Conservation (phyloP, 2,888 invertebrate species). For the Eupithecia dodoneata region DNA sequence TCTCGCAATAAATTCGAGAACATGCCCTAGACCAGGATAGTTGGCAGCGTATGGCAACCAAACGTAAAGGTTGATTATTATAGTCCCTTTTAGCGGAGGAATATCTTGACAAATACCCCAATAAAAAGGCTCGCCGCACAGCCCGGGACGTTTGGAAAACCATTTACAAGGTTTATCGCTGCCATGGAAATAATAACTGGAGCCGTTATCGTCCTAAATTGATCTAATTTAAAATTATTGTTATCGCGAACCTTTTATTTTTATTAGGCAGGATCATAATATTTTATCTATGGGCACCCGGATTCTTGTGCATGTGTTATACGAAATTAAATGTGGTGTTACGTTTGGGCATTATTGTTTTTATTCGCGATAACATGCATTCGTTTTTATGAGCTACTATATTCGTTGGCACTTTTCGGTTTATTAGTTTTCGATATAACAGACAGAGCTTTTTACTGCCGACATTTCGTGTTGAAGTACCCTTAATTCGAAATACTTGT, state of each 20-base stretch:
- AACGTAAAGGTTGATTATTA: slow-evolving; percentile 80
- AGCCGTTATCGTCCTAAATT: slow-evolving; percentile 82
- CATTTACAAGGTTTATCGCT: slow-evolving; percentile 82
- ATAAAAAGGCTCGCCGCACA: slow-evolving; percentile 79
- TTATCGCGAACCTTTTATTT: slow-evolving; percentile 80
- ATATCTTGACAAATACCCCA: slow-evolving; percentile 83
- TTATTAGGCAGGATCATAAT: slow-evolving; percentile 75
- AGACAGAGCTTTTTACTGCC: slow-evolving; percentile 37
- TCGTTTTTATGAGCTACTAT: slow-evolving; percentile 42
- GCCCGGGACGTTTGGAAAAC: slow-evolving; percentile 80
- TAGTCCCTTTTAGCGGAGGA: slow-evolving; percentile 71
- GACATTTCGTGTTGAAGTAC: slow-evolving; percentile 25
- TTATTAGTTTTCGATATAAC: slow-evolving; percentile 45
- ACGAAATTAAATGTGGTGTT: slow-evolving; percentile 41
- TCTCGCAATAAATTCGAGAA: slow-evolving; percentile 50
- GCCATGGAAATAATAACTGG: slow-evolving; percentile 83
- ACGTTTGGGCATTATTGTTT: slow-evolving; percentile 43
- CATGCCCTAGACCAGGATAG: slow-evolving; percentile 49
- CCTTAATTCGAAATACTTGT: slow-evolving; percentile 32
- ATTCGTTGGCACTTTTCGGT: slow-evolving; percentile 39
- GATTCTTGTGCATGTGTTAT: slow-evolving; percentile 56
- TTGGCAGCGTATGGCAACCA: slow-evolving; percentile 73
- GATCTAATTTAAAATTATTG: slow-evolving; percentile 83
- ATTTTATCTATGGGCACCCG: slow-evolving; percentile 62
- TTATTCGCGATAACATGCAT: slow-evolving; percentile 43